These are phyloP conservation scores for Nesidiocoris tenuis DNA, from an alignment of 2,888 invertebrate genomes.

Conservation along the genomic window DNA sequence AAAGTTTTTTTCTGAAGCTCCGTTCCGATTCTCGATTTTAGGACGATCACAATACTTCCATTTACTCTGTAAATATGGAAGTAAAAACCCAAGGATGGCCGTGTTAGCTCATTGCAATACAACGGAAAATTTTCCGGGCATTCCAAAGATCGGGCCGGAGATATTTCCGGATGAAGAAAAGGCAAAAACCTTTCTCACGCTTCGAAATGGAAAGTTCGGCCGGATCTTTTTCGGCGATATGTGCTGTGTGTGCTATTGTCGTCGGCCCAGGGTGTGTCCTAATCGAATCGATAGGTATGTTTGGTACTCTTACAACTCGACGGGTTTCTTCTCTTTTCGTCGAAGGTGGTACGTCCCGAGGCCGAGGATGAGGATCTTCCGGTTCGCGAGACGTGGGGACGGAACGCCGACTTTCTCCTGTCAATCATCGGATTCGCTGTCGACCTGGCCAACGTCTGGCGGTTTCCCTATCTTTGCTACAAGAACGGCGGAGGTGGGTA, in stretches of 20 bases:
- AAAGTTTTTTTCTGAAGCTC: too few relatives aligned
- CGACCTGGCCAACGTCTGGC: conserved; percentile 83
- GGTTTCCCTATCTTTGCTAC: conserved; percentile 76
- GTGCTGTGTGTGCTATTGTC: background rate
- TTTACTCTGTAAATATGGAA: too few relatives aligned
- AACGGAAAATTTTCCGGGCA: too few relatives aligned
- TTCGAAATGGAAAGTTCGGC: background rate
- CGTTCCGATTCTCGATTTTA: too few relatives aligned
- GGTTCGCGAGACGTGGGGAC: conserved; percentile 73
- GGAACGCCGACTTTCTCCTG: conserved; percentile 75
- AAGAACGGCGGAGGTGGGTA: conserved; percentile 68
- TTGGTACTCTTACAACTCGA: background rate
- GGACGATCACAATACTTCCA: too few relatives aligned
- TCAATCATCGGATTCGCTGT: conserved; percentile 85
- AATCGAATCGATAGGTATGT: background rate
- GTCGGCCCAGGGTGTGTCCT: background rate
- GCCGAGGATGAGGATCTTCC: conserved; percentile 34
- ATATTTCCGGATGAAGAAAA: background rate
- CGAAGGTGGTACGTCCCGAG: conserved; percentile 45
- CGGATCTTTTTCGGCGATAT: background rate
- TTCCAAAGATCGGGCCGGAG: too few relatives aligned
- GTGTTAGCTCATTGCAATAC: too few relatives aligned
- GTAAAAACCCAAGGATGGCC: too few relatives aligned
- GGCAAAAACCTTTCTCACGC: background rate
- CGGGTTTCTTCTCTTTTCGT: background rate